Evolutionary conservation across 2,888 invertebrate species (phyloP), one percentile per base, ranked within the genome.

Genomic region (Drosophila borealis): DNA sequence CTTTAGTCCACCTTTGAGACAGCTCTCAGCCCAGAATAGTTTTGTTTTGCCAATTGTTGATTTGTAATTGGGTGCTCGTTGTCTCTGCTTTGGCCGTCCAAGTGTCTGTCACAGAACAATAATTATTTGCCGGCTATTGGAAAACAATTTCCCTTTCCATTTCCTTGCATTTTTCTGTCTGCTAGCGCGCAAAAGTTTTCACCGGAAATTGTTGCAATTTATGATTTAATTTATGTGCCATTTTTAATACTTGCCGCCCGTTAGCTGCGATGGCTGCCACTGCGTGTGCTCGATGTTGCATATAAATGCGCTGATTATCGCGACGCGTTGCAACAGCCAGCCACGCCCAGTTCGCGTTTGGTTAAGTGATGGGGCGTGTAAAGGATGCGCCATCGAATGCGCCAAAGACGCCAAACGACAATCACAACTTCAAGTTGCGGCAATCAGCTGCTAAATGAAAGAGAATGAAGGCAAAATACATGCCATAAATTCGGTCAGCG

Each of bases 131-230:
- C 83, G 73, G 72, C 74, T 70, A 85, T 86, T 86, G 88, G 74
- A 86, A 78, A 88, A 78, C 86, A 76, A 86, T 86, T 86, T 86
- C 85, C 88, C 75, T 84, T 88, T 86, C 78, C 80, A 86, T 86
- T 86, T 86, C 88, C 88, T 68, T 64, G 70, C 70, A 67, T 73
- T 74, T 82, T 80, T 77, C 64, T 53, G 42, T 53, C 45, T 44
- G 49, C 65, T 60, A 56, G 49, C 54, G 62, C 59, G 60, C 66
- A 68, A 68, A 75, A 72, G 65, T 71, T 81, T 80, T 70, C 51
- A 57, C 64, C 82, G 84, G 88, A 86, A 88, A 88, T 83, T 83
- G 78, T 73, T 78, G 81, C 83, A 85, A 88, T 85, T 88, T 88
- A 83, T 85, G 86, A 88, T 85, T 85, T 81, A 88, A 85, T 85